phyloP scores from a whole-genome alignment of 2,888 invertebrate genomes.

The Microchrysa polita region DNA sequence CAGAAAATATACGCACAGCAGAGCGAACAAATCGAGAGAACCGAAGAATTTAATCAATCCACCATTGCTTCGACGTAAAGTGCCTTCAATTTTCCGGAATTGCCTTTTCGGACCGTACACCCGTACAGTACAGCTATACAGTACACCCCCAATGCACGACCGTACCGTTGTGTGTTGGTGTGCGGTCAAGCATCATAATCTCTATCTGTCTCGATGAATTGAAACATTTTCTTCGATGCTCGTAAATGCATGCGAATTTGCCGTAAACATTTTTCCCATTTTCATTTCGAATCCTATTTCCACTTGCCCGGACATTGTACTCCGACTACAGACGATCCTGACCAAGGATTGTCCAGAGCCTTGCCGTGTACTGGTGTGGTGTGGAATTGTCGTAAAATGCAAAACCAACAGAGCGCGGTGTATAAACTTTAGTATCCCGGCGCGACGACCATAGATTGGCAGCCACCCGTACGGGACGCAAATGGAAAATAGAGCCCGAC shows the following conservation, averaged over 20 bases:
- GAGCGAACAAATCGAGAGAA: not conserved
- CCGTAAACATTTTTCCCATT: conserved; percentile 17
- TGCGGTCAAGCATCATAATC: conserved; percentile 26
- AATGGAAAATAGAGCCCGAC: not conserved
- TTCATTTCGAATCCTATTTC: conserved; percentile 4
- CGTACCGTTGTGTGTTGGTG: not conserved
- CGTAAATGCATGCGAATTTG: conserved; percentile 23
- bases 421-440: conserved; percentile 13
- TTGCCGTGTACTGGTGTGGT: not conserved
- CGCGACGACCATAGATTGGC: not conserved
- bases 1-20: too few relatives aligned
- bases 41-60: conserved; percentile 6
- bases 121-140: too few relatives aligned
- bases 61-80: not conserved
- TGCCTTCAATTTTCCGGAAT: conserved; percentile 2
- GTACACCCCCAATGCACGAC: not conserved
- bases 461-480: not conserved
- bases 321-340: too few relatives aligned
- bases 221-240: conserved; percentile 27
- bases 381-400: conserved; percentile 25
- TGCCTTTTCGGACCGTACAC: not conserved
- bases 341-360: too few relatives aligned
- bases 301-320: conserved; percentile 17
- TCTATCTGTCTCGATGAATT: conserved; percentile 11
- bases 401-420: conserved; percentile 6